Conservation (phyloP, 2,113 vertebrate species). For the Eurypyga helias region DNA sequence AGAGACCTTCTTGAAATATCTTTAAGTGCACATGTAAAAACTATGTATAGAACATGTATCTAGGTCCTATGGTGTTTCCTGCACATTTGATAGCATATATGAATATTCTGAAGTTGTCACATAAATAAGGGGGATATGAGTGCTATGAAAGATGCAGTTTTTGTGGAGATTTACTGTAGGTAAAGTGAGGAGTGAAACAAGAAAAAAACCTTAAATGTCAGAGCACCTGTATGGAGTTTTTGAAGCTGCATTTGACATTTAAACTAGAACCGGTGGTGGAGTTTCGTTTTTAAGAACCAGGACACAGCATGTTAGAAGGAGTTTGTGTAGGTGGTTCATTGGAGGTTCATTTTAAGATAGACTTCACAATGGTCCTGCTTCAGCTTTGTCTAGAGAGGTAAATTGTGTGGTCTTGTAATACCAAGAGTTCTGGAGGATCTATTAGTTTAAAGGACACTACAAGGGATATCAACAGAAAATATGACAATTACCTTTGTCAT, state of each 20-base stretch:
- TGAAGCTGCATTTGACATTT: constrained; percentile 32
- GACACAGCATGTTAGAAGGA: background rate
- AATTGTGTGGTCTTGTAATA: background rate
- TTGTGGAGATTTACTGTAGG: background rate
- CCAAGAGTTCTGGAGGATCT: background rate
- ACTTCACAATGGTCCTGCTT: background rate
- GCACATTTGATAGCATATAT: background rate
- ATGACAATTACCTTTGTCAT: background rate
- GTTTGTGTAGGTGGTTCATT: background rate
- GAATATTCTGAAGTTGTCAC: background rate
- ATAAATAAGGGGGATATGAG: background rate
- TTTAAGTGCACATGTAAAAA: background rate
- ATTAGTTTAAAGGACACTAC: background rate
- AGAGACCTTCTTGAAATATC: background rate
- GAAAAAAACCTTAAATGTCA: background rate
- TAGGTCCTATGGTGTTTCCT: background rate
- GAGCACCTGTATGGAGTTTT: background rate
- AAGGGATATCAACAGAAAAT: background rate
- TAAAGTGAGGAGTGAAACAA: background rate
- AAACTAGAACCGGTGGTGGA: background rate
- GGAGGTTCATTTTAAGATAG: background rate
- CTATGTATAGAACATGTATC: background rate
- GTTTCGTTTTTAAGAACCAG: background rate
- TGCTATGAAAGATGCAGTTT: background rate
- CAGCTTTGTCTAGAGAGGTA: background rate